These are phyloP conservation scores for Parotia lawesii DNA, from an alignment of 2,113 vertebrate genomes.

Conservation along the genomic window DNA sequence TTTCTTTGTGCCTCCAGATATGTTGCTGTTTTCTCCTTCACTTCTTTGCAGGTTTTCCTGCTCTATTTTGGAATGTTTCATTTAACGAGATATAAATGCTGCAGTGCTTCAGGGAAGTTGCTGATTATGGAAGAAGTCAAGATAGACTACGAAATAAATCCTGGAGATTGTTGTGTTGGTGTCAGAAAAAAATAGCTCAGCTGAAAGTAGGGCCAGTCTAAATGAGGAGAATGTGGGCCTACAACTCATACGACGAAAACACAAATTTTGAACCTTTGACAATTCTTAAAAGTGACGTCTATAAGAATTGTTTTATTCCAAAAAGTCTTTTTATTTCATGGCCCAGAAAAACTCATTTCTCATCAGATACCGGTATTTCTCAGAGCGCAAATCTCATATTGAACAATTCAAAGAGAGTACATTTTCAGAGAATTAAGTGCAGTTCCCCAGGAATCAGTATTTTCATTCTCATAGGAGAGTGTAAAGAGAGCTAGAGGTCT, in stretches of 20 bases:
- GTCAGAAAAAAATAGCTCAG: neutral
- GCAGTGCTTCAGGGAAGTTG: neutral
- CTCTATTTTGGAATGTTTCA: neutral
- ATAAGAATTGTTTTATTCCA: neutral
- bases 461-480: neutral
- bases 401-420: neutral
- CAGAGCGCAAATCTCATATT: neutral
- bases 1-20: neutral
- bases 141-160: neutral
- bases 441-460: neutral
- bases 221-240: neutral
- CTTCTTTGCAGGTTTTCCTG: neutral
- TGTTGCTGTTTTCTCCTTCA: neutral
- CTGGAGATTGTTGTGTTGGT: neutral
- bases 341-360: neutral
- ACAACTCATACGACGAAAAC: neutral
- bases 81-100: neutral
- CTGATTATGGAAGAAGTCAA: neutral
- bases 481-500: neutral
- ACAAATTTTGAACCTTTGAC: neutral
- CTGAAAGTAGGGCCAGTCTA: neutral
- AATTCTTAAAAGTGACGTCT: neutral
- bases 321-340: neutral
- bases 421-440: neutral
- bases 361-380: neutral